Conservation (phyloP, 2,888 invertebrate species). For the Rapana venosa region DNA sequence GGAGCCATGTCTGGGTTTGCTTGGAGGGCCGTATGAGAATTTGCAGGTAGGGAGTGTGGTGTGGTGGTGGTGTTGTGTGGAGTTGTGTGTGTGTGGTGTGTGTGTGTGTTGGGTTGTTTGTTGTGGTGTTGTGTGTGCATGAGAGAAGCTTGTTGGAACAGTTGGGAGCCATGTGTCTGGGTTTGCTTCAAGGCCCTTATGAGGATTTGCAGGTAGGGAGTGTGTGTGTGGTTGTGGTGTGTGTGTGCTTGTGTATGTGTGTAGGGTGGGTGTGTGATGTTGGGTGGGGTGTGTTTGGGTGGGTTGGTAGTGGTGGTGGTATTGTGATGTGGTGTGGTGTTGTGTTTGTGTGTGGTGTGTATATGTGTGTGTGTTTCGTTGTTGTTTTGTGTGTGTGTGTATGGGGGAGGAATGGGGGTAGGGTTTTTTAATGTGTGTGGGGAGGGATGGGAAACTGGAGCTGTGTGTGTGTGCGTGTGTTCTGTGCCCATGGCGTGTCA, state of each 20-base stretch:
- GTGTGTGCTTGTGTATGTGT: not conserved
- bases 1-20: not conserved
- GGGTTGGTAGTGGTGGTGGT: not conserved
- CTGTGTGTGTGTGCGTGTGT: no score
- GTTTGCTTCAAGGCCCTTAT: not conserved
- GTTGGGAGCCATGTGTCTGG: not conserved
- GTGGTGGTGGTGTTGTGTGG: no score
- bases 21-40: slow-evolving; percentile 8
- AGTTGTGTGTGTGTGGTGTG: not conserved
- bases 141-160: slow-evolving; percentile 21
- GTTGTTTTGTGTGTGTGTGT: no score
- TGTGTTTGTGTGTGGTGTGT: no score
- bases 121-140: not conserved
- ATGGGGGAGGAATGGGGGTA: no score
- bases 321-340: no score
- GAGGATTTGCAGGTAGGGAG: slow-evolving; percentile 11
- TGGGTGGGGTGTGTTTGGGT: not conserved
- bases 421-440: no score
- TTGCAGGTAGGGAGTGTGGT: not conserved
- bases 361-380: no score
- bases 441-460: no score
- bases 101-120: not conserved
- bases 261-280: not conserved
- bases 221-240: not conserved
- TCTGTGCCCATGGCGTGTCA: no score